Evolutionary conservation across 2,113 vertebrate genomes (phyloP).

Genomic region (Sinocyclocheilus anshuiensis): DNA sequence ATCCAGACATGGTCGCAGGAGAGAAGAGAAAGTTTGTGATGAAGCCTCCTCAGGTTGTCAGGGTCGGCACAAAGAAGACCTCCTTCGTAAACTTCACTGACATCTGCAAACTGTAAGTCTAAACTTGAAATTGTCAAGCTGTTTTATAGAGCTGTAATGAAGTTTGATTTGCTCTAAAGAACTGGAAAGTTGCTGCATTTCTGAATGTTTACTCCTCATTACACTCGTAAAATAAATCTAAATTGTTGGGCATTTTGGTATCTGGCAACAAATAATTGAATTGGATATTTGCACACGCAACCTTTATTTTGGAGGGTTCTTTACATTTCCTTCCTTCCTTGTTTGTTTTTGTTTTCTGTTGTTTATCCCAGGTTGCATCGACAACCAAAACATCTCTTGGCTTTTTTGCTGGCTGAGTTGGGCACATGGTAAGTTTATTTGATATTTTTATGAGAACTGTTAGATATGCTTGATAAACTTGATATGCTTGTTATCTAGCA

Average conservation of each 20-base stretch:
- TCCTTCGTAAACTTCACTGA: slow-evolving; percentile 99
- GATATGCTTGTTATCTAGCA: not conserved
- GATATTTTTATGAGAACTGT: too few relatives aligned
- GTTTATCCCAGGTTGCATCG: slow-evolving; percentile 87
- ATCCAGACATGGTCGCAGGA: slow-evolving; percentile 98
- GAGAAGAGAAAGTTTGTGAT: slow-evolving; percentile 99
- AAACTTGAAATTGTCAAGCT: not conserved
- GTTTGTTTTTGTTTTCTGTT: not conserved
- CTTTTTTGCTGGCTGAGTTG: slow-evolving; percentile 97
- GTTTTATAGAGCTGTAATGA: not conserved
- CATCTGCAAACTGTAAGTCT: slow-evolving; percentile 98
- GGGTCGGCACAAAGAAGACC: slow-evolving; percentile 99
- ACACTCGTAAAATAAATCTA: too few relatives aligned
- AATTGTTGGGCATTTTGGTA: not conserved
- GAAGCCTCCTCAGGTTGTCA: slow-evolving; percentile 98
- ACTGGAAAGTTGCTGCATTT: not conserved
- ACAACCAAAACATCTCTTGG: slow-evolving; percentile 99
- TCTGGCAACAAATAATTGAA: not conserved
- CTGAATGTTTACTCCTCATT: too few relatives aligned
- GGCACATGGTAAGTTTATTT: slow-evolving; percentile 86
- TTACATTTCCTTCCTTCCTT: too few relatives aligned
- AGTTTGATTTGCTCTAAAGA: not conserved
- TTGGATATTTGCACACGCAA: not conserved
- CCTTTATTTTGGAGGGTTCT: not conserved
- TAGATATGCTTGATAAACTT: too few relatives aligned